A percentile compares a stretch with the other conserved stretches of the same genome.
phyloP scores from a whole-genome alignment of 2,797 vertebrate genomes.

The Halcyon chelicuti region DNA sequence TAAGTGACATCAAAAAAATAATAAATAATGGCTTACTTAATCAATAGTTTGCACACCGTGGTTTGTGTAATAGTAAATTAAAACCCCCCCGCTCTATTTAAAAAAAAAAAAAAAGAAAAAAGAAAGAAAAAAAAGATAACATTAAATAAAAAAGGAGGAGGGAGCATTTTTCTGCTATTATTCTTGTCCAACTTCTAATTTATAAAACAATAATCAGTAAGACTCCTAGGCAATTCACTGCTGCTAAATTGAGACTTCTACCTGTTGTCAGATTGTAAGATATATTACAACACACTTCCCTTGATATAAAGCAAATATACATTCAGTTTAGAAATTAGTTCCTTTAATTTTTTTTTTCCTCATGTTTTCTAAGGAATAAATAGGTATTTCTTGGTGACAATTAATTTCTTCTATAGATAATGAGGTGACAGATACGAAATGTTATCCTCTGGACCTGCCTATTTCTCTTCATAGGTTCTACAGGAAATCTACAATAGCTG shows the following conservation, averaged over 20 bases:
- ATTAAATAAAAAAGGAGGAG: too few relatives aligned
- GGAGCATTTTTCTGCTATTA: background rate
- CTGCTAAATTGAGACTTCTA: background rate
- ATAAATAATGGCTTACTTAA: background rate
- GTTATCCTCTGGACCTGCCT: background rate
- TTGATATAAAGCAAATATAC: background rate
- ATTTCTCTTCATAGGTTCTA: background rate
- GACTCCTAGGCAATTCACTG: background rate
- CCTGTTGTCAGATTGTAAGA: background rate
- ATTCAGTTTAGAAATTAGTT: background rate
- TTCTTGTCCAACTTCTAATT: background rate
- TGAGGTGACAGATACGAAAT: background rate
- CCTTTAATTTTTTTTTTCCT: background rate
- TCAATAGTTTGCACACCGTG: background rate
- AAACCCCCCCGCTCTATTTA: accelerated
- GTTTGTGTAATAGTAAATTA: background rate
- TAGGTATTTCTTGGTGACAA: background rate
- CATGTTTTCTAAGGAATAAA: background rate
- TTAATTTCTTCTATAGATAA: background rate
- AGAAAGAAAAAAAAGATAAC: accelerated
- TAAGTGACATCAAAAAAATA: background rate
- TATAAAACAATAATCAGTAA: background rate
- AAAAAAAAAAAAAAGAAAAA: background rate
- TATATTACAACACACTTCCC: background rate
- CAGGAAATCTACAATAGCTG: background rate